These are phyloP conservation scores for Tigriopus japonicus DNA, from an alignment of 1,140 invertebrate species.

Conservation along the genomic window DNA sequence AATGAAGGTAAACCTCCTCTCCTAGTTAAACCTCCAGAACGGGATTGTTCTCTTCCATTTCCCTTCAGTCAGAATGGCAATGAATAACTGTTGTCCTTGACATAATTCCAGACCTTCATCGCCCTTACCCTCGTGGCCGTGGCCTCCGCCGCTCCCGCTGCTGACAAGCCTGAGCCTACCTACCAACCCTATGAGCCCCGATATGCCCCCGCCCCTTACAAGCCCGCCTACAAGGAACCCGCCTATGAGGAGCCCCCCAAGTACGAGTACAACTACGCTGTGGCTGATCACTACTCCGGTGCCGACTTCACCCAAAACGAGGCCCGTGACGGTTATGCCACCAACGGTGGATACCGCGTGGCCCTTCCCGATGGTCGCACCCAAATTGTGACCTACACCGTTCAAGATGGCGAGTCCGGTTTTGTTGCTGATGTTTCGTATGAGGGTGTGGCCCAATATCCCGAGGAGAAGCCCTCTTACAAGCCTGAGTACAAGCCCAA, in stretches of 20 bases:
- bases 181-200: neutral
- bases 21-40: too few species aligned
- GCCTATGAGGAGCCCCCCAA: constrained; percentile 13
- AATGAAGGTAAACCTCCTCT: too few species aligned
- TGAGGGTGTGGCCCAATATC: neutral
- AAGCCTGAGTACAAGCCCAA: too few species aligned
- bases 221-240: constrained; percentile 2
- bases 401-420: constrained; percentile 5
- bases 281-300: constrained; percentile 13
- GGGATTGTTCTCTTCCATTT: too few species aligned
- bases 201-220: neutral
- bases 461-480: too few species aligned
- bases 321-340: constrained; percentile 16
- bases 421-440: constrained; percentile 1
- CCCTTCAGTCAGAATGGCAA: too few species aligned
- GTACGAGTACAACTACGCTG: constrained; percentile 14
- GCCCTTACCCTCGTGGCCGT: too few species aligned
- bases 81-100: too few species aligned
- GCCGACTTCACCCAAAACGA: constrained; percentile 11
- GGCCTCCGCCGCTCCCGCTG: too few species aligned
- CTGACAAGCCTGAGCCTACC: too few species aligned
- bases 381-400: constrained; percentile 10
- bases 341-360: constrained; percentile 9
- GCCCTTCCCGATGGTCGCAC: constrained; percentile 8
- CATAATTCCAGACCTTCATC: too few species aligned